Percentiles rank a stretch among this genome's conserved stretches.
These are phyloP conservation scores for Galbula dea DNA, from an alignment of 2,113 vertebrate species.

Conservation along the genomic window DNA sequence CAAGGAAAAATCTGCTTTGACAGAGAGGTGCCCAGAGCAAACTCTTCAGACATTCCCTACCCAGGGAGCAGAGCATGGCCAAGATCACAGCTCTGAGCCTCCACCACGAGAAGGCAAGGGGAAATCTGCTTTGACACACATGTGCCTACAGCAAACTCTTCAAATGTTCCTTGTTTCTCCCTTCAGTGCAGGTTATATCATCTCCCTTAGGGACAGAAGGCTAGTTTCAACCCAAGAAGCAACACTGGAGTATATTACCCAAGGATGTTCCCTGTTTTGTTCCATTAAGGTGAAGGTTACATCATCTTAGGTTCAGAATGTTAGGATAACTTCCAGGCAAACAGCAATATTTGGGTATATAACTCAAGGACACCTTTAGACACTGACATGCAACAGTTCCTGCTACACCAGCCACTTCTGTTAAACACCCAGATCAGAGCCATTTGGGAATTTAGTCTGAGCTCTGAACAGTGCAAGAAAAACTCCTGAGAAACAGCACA, in stretches of 20 bases:
- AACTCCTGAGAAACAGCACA: background rate
- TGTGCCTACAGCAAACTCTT: background rate
- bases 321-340: too few species aligned
- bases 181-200: background rate
- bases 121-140: background rate
- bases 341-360: too few species aligned
- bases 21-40: too few species aligned
- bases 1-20: too few species aligned
- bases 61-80: background rate
- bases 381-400: background rate
- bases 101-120: background rate
- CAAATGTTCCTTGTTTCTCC: background rate
- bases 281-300: too few species aligned
- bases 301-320: too few species aligned
- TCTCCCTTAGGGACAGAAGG: background rate
- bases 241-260: background rate
- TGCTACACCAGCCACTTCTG: background rate
- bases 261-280: too few species aligned
- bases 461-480: background rate
- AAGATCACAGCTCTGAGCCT: background rate
- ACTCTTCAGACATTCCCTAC: too few species aligned
- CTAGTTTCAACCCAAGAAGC: too few species aligned
- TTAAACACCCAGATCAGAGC: background rate
- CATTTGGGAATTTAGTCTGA: background rate
- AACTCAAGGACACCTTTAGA: too few species aligned